Evolutionary conservation across 2,888 invertebrate species (phyloP).

Genomic region (Entomobrya proxima): DNA sequence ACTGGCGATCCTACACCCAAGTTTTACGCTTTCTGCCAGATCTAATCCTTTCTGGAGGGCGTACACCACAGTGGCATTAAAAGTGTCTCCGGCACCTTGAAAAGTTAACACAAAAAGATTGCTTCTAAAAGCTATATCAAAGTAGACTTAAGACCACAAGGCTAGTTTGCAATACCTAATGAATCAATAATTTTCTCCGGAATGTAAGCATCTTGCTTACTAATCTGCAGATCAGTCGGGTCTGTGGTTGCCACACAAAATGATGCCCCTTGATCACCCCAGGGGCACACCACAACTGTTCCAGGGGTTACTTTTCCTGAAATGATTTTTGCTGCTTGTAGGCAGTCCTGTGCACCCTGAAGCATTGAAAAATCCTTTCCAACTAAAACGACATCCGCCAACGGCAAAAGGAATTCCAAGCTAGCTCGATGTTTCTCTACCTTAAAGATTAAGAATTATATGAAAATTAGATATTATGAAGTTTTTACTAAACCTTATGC

Average conservation of each 20-base stretch:
- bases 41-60: conserved; percentile 78
- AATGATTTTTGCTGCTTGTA: conserved; percentile 79
- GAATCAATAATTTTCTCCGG: conserved; percentile 81
- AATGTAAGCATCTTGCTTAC: conserved; percentile 79
- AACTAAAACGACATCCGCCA: conserved; percentile 82
- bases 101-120: not conserved
- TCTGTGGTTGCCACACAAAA: conserved; percentile 76
- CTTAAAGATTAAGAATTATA: conserved; percentile 37
- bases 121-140: not conserved
- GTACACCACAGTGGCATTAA: conserved; percentile 81
- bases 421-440: conserved; percentile 80
- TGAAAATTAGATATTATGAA: not conserved
- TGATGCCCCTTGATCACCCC: conserved; percentile 82
- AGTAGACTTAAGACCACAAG: not conserved
- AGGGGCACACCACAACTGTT: conserved; percentile 79
- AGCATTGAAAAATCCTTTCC: conserved; percentile 82
- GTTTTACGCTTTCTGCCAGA: conserved; percentile 79
- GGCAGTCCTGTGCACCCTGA: conserved; percentile 80
- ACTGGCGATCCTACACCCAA: conserved; percentile 82
- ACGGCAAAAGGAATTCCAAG: conserved; percentile 79
- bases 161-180: conserved; percentile 76
- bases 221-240: conserved; percentile 76
- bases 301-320: conserved; percentile 77
- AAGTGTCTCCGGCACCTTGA: conserved; percentile 84
- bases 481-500: not conserved